These are phyloP conservation scores for Acromyrmex echinatior DNA, from an alignment of 1,140 invertebrate genomes.

Conservation along the genomic window DNA sequence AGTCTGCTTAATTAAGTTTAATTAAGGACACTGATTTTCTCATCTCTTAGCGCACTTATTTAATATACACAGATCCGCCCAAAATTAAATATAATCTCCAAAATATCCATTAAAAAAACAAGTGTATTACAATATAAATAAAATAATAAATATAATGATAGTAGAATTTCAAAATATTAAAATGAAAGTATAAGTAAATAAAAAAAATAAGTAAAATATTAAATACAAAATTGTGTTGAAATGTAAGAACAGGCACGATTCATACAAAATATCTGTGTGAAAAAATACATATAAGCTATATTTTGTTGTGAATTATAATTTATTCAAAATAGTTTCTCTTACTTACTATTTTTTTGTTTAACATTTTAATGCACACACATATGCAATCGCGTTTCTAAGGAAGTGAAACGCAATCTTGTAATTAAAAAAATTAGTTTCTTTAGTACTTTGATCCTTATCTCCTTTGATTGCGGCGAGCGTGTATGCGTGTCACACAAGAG, in stretches of 20 bases:
- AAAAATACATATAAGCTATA: background rate
- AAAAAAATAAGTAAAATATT: background rate
- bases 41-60: background rate
- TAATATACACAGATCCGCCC: background rate
- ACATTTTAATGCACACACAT: background rate
- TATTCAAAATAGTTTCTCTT: background rate
- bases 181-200: too few relatives aligned
- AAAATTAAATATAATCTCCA: background rate
- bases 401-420: background rate
- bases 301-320: slow-evolving; percentile 8
- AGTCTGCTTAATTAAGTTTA: slow-evolving; percentile 53
- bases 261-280: background rate
- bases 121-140: background rate
- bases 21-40: slow-evolving; percentile 30
- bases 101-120: background rate
- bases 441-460: background rate
- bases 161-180: background rate
- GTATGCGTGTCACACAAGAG: background rate
- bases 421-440: slow-evolving; percentile 17
- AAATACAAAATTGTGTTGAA: background rate
- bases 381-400: background rate
- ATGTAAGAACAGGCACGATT: background rate
- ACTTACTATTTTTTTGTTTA: background rate
- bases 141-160: background rate
- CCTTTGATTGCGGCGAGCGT: background rate